Evolutionary conservation across 2,113 vertebrate species (phyloP).

Genomic region (Cyanoliseus patagonus): DNA sequence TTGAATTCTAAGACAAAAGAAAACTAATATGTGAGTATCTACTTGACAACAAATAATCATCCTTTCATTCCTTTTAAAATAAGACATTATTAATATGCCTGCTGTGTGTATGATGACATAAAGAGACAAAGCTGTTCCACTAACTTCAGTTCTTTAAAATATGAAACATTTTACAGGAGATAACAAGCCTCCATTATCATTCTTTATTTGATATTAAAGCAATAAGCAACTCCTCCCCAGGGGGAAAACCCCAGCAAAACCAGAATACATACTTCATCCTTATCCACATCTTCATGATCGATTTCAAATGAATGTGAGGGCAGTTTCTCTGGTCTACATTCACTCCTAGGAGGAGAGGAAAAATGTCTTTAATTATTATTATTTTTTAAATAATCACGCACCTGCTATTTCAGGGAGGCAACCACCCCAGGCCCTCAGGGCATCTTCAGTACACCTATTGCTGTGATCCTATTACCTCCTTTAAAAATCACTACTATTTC

Average conservation of each 20-base stretch:
- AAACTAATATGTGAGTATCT: not conserved
- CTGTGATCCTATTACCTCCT: not conserved
- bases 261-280: constrained; percentile 89
- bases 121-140: not conserved
- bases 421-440: fast-evolving
- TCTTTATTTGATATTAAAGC: not conserved
- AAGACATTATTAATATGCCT: not conserved
- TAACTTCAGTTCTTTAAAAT: not conserved
- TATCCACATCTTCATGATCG: constrained; percentile 95
- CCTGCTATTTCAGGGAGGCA: not conserved
- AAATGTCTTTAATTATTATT: not conserved
- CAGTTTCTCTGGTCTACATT: constrained; percentile 90
- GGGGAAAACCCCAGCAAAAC: fast-evolving
- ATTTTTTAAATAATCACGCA: not conserved
- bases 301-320: constrained; percentile 97
- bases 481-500: not conserved
- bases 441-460: not conserved
- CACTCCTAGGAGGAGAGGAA: constrained; percentile 74
- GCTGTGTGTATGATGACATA: not conserved
- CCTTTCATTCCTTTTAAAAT: not conserved
- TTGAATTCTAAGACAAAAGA: not conserved
- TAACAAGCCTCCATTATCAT: not conserved
- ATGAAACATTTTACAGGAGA: not conserved
- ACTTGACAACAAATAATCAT: not conserved
- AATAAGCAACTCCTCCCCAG: not conserved